Evolutionary conservation across 2,888 invertebrate species (phyloP).

Genomic region (Tineola bisselliella): DNA sequence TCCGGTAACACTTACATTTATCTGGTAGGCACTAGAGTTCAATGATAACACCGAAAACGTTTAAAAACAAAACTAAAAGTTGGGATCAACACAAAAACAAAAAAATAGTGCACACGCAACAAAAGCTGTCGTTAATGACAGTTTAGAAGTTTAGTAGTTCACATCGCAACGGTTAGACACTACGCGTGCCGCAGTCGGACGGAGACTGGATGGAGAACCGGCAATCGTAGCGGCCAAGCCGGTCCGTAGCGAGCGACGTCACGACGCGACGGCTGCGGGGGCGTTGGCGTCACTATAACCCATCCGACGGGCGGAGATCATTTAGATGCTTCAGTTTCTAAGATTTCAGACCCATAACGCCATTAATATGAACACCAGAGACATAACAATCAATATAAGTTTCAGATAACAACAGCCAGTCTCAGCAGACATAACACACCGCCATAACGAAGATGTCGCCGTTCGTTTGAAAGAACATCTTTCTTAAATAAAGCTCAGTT

Average conservation of each 20-base stretch:
- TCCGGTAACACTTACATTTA: conserved; percentile 41
- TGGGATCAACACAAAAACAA: conserved; percentile 37
- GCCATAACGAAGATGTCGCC: no score
- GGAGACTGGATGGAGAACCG: conserved; percentile 37
- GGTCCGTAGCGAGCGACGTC: conserved; percentile 15
- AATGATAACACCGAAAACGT: not conserved
- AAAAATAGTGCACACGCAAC: conserved; percentile 36
- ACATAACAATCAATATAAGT: conserved; percentile 12
- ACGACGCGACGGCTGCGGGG: conserved; percentile 17
- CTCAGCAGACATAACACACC: conserved; percentile 14
- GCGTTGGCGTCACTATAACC: conserved; percentile 22
- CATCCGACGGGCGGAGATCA: conserved; percentile 19
- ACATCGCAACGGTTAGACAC: conserved; percentile 65
- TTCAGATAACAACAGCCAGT: conserved; percentile 16
- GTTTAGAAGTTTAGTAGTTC: conserved; percentile 54
- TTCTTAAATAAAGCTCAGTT: no score
- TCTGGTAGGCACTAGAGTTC: conserved; percentile 27
- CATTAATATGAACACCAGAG: not conserved
- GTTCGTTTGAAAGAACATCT: no score
- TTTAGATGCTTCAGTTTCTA: conserved; percentile 19
- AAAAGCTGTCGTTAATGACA: conserved; percentile 61
- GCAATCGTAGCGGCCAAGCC: conserved; percentile 20
- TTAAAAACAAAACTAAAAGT: conserved; percentile 16
- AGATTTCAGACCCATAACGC: not conserved
- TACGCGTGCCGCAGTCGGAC: conserved; percentile 61